Evolutionary conservation across 2,797 vertebrate species (phyloP).

Genomic region (Cottoperca gobio): DNA sequence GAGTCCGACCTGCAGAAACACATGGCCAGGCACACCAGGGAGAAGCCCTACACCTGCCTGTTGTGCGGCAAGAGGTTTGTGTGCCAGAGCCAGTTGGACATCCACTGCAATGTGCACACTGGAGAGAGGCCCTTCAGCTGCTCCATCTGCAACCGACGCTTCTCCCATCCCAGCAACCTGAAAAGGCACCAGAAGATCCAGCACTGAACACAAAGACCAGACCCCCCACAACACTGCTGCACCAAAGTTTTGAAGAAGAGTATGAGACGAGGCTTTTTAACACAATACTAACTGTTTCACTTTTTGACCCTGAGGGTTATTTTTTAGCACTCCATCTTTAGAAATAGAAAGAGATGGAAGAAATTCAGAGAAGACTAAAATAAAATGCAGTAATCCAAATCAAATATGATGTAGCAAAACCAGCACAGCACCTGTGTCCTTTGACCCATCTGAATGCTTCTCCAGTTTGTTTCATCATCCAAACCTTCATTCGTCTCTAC

Average conservation of each 20-base stretch:
- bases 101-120: conserved; percentile 77
- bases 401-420: too few species aligned
- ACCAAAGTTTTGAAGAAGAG: neutral
- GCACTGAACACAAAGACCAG: conserved; percentile 35
- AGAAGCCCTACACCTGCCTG: conserved; percentile 60
- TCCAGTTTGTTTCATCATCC: too few species aligned
- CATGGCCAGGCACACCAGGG: conserved; percentile 58
- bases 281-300: too few species aligned
- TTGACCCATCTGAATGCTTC: too few species aligned
- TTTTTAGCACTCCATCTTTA: too few species aligned
- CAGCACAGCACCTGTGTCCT: too few species aligned
- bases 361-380: too few species aligned
- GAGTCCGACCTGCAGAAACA: conserved; percentile 70
- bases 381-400: too few species aligned
- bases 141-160: conserved; percentile 57
- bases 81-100: conserved; percentile 74
- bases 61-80: conserved; percentile 76
- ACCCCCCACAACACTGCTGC: neutral
- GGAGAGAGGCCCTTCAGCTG: conserved; percentile 76
- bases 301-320: too few species aligned
- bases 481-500: too few species aligned
- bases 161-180: conserved; percentile 78
- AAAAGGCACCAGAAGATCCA: conserved; percentile 74
- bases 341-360: too few species aligned
- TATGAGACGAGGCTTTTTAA: neutral